Evolutionary conservation across 2,888 invertebrate genomes (phyloP).

Genomic region (Himalopsyche anomala): DNA sequence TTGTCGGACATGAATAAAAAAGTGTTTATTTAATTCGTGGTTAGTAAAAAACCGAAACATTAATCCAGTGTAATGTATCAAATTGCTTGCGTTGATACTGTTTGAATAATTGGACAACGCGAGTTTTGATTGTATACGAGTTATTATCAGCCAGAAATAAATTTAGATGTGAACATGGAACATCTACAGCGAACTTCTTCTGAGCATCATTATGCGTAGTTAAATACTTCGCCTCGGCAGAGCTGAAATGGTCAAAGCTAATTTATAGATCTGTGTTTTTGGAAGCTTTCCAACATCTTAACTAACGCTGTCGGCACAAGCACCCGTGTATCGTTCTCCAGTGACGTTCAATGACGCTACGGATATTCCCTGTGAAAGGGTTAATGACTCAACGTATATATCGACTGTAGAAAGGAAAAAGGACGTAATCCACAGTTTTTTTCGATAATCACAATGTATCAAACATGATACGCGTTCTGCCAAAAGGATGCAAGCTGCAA

Average conservation of each 20-base stretch:
- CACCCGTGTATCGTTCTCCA: constrained; percentile 43
- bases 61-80: too few species aligned
- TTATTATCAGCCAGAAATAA: constrained; percentile 2
- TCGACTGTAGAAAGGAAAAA: too few species aligned
- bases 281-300: constrained; percentile 59
- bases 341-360: not conserved
- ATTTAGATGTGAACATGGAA: constrained; percentile 34
- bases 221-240: constrained; percentile 59
- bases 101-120: not conserved
- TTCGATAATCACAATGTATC: too few species aligned
- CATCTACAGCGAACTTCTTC: constrained; percentile 28
- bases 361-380: not conserved
- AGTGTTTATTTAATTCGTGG: too few species aligned
- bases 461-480: too few species aligned
- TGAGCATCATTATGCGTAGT: constrained; percentile 54
- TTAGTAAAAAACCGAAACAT: too few species aligned
- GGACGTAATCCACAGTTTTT: too few species aligned
- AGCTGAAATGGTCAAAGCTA: constrained; percentile 62
- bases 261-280: constrained; percentile 63
- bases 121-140: not conserved
- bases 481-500: too few species aligned
- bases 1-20: too few species aligned
- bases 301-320: constrained; percentile 54
- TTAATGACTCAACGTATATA: too few species aligned
- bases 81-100: too few species aligned